phyloP scores from a whole-genome alignment of 2,888 invertebrate genomes.

The Laothoe populi region DNA sequence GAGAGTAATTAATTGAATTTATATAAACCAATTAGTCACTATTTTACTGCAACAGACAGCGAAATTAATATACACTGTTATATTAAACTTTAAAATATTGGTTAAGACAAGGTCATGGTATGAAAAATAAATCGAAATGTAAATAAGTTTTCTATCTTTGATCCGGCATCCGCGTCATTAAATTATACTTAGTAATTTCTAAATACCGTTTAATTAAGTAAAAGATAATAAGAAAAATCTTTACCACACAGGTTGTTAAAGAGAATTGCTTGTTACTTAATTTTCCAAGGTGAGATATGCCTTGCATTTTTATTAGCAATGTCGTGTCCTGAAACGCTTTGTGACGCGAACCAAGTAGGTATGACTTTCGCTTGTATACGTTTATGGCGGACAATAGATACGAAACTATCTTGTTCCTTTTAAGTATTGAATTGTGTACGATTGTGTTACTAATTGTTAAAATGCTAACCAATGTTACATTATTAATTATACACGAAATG shows the following conservation, averaged over 20 bases:
- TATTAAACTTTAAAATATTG: too few relatives aligned
- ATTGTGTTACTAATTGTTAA: constrained; percentile 17
- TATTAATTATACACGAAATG: too few relatives aligned
- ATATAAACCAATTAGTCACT: too few relatives aligned
- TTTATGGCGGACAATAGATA: constrained; percentile 19
- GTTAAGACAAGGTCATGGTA: too few relatives aligned
- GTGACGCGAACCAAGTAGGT: constrained; percentile 44
- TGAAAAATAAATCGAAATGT: too few relatives aligned
- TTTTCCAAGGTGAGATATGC: constrained; percentile 55
- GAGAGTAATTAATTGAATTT: too few relatives aligned
- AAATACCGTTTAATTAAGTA: too few relatives aligned
- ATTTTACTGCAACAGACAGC: too few relatives aligned
- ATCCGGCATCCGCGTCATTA: too few relatives aligned
- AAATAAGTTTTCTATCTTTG: too few relatives aligned
- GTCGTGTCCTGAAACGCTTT: constrained; percentile 56
- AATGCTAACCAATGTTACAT: background rate
- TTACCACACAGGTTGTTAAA: constrained; percentile 4
- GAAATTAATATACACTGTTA: too few relatives aligned
- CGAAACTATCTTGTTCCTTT: constrained; percentile 2
- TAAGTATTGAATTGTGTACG: background rate
- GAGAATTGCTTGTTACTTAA: constrained; percentile 21
- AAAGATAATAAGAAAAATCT: background rate
- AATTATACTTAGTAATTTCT: too few relatives aligned
- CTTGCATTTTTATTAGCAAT: constrained; percentile 59
- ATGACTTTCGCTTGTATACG: constrained; percentile 28